Base-by-base conservation (phyloP, 2,113 vertebrate genomes). In the Entosphenus tridentatus region DNA sequence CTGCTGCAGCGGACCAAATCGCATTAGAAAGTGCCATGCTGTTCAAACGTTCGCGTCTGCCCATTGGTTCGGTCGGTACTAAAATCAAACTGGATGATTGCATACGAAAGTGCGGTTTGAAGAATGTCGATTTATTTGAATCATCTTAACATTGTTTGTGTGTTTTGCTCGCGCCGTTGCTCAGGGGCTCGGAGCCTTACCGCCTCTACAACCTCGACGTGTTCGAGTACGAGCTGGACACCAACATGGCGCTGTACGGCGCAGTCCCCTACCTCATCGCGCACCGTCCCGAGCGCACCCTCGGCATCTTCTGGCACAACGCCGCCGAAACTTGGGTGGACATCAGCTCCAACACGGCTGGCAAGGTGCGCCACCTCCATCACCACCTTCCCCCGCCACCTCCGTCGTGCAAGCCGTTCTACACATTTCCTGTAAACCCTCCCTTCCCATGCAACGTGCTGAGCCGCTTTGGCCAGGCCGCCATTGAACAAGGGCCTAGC, bases 311-410 rank as follows among this genome's bases (percentile, higher is more conserved):
- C 76, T 95, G 89, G 89, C 82, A 89, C 67, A 95, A 93, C n/a
- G 86, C 88, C 1, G 87, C 89, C 0, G 88, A 95, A 78, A 91
- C 89, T 1, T 95, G 89, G 89, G 86, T 95, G 12, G 89, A 95
- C 71, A 85, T 93, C 74, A 84, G 83, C 73, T 89, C 89, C 70
- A 90, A 88, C 70, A 88, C 86, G 0, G 84, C 88, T 0, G 88
- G 88, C 56, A 95, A 95, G 83, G 88, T 89, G 72, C 13, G 57
- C 16, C 10, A 11, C 12, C 21, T 2, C 10, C 13, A 11, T 1
- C 10, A 68, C 8, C 17, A 9, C 69, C 21, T 13, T 12, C 55
- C 1, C 1, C 56, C 7, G 10, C 9, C 11, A 12, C 12, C 12
- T 56, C 2, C 39, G 9, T 9, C 17, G 3, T 72, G 1, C 39